Conservation (phyloP, 2,113 vertebrate genomes). For the Micronisus gabar region DNA sequence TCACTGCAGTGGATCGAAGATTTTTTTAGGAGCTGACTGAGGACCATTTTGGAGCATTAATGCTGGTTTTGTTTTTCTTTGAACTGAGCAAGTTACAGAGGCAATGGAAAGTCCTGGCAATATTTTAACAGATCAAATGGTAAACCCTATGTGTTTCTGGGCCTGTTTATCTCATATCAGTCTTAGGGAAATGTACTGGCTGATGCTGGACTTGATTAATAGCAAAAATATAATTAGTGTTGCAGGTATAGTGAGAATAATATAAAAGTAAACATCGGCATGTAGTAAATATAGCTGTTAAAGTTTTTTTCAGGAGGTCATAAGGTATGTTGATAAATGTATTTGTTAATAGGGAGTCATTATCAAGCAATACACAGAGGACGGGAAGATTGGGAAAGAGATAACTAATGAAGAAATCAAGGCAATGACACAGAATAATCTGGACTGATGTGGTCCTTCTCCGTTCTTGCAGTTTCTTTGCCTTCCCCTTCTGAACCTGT, state of each 20-base stretch:
- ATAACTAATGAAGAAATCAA: background rate
- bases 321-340: background rate
- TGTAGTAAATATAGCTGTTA: background rate
- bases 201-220: background rate
- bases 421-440: background rate
- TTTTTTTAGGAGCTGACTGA: background rate
- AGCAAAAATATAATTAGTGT: background rate
- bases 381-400: background rate
- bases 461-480: background rate
- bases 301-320: background rate
- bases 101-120: background rate
- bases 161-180: background rate
- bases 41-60: background rate
- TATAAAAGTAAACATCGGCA: background rate
- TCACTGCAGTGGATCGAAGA: background rate
- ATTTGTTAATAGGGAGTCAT: background rate
- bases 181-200: background rate
- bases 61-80: background rate
- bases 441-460: background rate
- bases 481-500: background rate
- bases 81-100: background rate
- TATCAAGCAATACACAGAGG: background rate
- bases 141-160: background rate
- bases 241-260: background rate
- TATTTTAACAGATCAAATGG: background rate